Evolutionary conservation across 2,797 vertebrate species (phyloP), one percentile per base, ranked within the genome.

Genomic region (Rhinella marina): DNA sequence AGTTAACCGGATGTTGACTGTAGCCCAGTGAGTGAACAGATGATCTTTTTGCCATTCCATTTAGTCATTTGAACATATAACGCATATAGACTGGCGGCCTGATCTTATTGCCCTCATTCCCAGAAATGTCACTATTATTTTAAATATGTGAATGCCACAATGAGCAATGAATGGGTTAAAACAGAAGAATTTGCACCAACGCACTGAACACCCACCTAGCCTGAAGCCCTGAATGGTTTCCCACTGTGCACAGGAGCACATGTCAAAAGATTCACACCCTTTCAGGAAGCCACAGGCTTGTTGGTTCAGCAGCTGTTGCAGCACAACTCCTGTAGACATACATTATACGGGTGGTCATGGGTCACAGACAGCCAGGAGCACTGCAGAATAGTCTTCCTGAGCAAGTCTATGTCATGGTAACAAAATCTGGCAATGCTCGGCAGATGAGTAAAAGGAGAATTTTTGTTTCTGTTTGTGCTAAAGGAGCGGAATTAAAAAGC

Each of bases 341-440:
- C 70, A 86, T 62, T 87, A 81, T 21, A 85, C 0, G 2, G 90
- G 88, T 89, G 88, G 91, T 91, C 90, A 88, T 86, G 87, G 87
- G 91, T 93, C 90, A 73, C 70, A 87, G 86, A 87, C 86, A 92
- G 90, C 91, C 83, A 86, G 87, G 89, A 90, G 93, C 93, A 94
- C 91, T 93, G 94, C 93, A 94, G 92, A 96, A 97, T 97, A 96
- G 95, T 91, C 90, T 92, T 94, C 91, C 92, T 93, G 87, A 79
- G 87, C 89, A 84, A 86, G 91, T 87, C 91, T 93, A 93, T 91
- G 88, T 95, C 94, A 94, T 95, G 93, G 95, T 93, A 95, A 96
- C 95, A 90, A 91, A 93, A 93, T 92, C 92, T 90, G 13, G 87
- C 93, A 92, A 93, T 92, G 91, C 92, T 94, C 90, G 70, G 29